Evolutionary conservation across 2,113 vertebrate species (phyloP), one percentile per base, ranked within the genome.

Genomic region (Zingel zingel): DNA sequence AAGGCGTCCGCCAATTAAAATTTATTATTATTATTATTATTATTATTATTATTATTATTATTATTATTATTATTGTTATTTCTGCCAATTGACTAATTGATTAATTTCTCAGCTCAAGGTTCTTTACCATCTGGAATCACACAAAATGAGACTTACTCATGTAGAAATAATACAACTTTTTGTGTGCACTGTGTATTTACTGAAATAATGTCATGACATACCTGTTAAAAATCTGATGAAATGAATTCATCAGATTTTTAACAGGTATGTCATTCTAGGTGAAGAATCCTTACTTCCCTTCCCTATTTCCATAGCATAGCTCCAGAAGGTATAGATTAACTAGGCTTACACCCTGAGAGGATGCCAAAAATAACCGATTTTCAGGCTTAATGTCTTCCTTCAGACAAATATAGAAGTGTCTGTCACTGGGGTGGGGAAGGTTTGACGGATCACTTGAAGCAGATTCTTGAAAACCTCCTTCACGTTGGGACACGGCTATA

Each of bases 391-490:
- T 13, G 3, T 30, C 36, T 18, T 69, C 39, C 39, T 78, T 79
- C 58, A 65, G 63, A 73, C 61, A 7, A 72, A 61, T 16, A 39
- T 23, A 73, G 19, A 71, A 50, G 65, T 50, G 48, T 62, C 77
- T 72, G 74, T 36, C 54, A 23, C 57, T 45, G 62, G 56, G 53
- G 12, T 23, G 33, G 53, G 33, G 74, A 33, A 39, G 19, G 5
- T 66, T 12, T 47, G 83, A 81, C n/a, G 10, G 80, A 84, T 51
- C 73, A 33, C 64, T 74, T 43, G 14, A 74, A 62, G 39, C 66
- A 77, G 45, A 93, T 91, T 88, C 70, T 86, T 84, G 30, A 79
- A 82, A 81, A 69, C 59, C 67, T 80, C 58, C 30, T 90, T 92
- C 86, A 90, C 73, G 88, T 91, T 88, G 66, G 79, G 86, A 91